Conservation (phyloP, 2,888 invertebrate species). For the Mimachlamys varia region DNA sequence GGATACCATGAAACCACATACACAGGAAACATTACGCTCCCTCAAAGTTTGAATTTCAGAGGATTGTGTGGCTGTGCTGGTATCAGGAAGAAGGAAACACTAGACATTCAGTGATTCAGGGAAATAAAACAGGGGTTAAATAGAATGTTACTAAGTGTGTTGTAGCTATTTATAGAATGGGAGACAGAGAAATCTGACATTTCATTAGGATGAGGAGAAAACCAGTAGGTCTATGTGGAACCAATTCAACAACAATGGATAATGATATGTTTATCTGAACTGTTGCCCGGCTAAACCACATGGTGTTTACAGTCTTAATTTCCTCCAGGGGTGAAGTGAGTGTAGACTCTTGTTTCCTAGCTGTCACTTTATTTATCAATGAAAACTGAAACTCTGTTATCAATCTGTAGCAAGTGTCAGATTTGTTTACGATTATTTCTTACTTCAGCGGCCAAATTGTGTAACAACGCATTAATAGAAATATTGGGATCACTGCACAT, state of each 20-base stretch:
- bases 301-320: slow-evolving; percentile 21
- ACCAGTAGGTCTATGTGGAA: not conserved
- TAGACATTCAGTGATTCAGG: not conserved
- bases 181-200: not conserved
- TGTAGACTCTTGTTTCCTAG: not conserved
- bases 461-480: not conserved
- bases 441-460: not conserved
- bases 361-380: slow-evolving; percentile 6
- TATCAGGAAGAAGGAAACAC: not conserved
- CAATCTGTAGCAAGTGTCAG: not conserved
- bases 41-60: not conserved
- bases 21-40: not conserved
- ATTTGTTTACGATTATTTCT: not conserved
- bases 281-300: not conserved
- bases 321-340: not conserved
- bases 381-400: not conserved
- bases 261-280: not conserved
- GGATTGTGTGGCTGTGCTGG: not conserved
- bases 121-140: not conserved
- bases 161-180: not conserved
- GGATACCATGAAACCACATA: slow-evolving; percentile 6
- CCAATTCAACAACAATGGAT: not conserved
- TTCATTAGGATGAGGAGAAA: not conserved
- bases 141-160: too few species aligned
- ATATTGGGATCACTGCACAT: not conserved